phyloP scores from a whole-genome alignment of 2,113 vertebrate genomes.

The Hippopotamus amphibius region DNA sequence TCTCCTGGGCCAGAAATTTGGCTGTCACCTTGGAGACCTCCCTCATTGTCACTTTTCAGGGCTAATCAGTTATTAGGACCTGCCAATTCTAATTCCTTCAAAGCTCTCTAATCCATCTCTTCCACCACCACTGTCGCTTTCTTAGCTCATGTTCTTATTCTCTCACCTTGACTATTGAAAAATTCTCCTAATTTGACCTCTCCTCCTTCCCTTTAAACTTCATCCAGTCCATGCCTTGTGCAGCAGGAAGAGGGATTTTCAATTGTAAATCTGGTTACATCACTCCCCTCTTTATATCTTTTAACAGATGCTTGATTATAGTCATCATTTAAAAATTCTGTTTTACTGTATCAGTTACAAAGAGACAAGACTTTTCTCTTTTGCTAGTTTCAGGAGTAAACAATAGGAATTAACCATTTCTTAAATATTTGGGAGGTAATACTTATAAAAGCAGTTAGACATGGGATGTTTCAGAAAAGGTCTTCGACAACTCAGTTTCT shows the following conservation, averaged over 20 bases:
- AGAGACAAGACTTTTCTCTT: background rate
- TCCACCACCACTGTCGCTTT: background rate
- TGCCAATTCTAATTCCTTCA: background rate
- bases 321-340: background rate
- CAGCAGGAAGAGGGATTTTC: background rate
- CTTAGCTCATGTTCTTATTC: background rate
- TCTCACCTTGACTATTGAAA: background rate
- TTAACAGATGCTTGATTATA: background rate
- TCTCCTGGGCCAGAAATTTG: background rate
- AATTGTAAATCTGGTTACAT: background rate
- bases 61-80: background rate
- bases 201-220: background rate
- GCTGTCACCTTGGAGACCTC: background rate
- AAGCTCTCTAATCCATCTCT: background rate
- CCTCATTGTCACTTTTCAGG: background rate
- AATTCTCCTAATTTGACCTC: background rate
- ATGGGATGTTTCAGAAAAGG: background rate
- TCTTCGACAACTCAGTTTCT: background rate
- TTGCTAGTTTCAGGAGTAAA: background rate
- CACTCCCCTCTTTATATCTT: background rate
- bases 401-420: background rate
- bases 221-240: too few relatives aligned
- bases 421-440: slow-evolving; percentile 7
- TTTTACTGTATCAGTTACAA: background rate
- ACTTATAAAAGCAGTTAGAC: background rate